These are phyloP conservation scores for Momotus momota DNA, from an alignment of 2,797 vertebrate genomes.

Conservation along the genomic window DNA sequence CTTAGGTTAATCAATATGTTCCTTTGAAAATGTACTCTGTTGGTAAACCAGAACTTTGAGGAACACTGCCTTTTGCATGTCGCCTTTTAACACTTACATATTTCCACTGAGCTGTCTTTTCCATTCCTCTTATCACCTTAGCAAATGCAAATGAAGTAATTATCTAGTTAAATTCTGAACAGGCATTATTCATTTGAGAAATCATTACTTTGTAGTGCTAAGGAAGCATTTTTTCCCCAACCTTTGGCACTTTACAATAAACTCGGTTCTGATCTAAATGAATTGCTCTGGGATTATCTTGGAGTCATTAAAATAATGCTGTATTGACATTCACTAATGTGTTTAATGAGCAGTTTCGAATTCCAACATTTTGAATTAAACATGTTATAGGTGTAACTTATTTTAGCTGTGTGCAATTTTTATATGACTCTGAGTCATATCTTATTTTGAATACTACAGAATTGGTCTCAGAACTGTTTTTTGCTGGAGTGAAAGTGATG, in stretches of 20 bases:
- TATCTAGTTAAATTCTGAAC: constrained; percentile 85
- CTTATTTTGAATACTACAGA: not conserved
- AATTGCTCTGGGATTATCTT: constrained; percentile 91
- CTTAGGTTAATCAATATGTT: not conserved
- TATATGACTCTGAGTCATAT: constrained; percentile 79
- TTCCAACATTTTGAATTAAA: constrained; percentile 86
- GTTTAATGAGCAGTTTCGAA: constrained; percentile 88
- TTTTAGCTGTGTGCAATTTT: constrained; percentile 76
- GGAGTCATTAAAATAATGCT: constrained; percentile 92
- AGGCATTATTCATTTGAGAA: constrained; percentile 86
- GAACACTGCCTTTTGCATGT: not conserved
- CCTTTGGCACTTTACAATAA: constrained; percentile 86
- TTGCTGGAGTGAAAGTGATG: not conserved
- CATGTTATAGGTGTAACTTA: constrained; percentile 81
- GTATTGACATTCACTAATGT: constrained; percentile 90
- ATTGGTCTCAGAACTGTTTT: not conserved
- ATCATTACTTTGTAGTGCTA: constrained; percentile 80
- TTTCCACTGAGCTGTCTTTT: constrained; percentile 67
- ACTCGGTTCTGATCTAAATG: constrained; percentile 89
- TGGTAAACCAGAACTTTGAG: constrained; percentile 23
- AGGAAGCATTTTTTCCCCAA: constrained; percentile 80
- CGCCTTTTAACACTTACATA: constrained; percentile 62
- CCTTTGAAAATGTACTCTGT: constrained; percentile 13
- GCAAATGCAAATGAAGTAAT: constrained; percentile 89
- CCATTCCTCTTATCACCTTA: constrained; percentile 74